Base-by-base conservation (phyloP, 2,888 invertebrate genomes). In the Xanthorhoe designata region DNA sequence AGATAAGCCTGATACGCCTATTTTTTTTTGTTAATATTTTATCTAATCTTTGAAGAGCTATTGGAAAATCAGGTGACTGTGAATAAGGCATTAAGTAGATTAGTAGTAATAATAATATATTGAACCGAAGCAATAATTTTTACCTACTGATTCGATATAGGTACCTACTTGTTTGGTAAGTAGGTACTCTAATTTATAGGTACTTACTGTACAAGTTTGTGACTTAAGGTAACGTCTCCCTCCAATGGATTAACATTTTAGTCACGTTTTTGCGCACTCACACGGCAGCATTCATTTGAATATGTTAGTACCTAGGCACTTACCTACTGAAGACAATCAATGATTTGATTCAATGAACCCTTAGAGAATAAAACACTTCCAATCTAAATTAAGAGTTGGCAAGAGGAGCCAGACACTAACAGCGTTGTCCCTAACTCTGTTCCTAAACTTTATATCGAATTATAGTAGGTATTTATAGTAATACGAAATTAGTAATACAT, bases 1-100 rank as follows among this genome's bases (percentile, higher is more conserved):
- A 63, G 64, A 61, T 32, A 64, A 55, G 42, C 54, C 54, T 49
- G 69, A 71, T 71, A 66, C 57, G 49, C 64, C 62, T 57, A 29
- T 53, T 32, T 64, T 63, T 50, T 59, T 7, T 58, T 61, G 60
- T 65, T 64, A 63, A 53, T 61, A 60, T 50, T n/a, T 15, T 61
- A 63, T 66, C 65, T 66, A 59, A 61, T 66, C 61, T 57, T 57
- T 65, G 38, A 42, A 62, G 58, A 59, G 58, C 47, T 19, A 49
- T 53, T 35, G 49, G 17, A 42, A 53, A 59, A 61, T 52, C 18
- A 52, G 45, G 51, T 9, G 53, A 10, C 53, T 10, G 15, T 38
- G 29, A 17, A 2, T 3, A 24, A 13, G 47, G 47, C 13, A 42
- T 42, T 0, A 42, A 42, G 2, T 42, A 42, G 38, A 13, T 42